These are phyloP conservation scores for Protosalanx chinensis DNA, from an alignment of 2,797 vertebrate genomes.

Conservation along the genomic window DNA sequence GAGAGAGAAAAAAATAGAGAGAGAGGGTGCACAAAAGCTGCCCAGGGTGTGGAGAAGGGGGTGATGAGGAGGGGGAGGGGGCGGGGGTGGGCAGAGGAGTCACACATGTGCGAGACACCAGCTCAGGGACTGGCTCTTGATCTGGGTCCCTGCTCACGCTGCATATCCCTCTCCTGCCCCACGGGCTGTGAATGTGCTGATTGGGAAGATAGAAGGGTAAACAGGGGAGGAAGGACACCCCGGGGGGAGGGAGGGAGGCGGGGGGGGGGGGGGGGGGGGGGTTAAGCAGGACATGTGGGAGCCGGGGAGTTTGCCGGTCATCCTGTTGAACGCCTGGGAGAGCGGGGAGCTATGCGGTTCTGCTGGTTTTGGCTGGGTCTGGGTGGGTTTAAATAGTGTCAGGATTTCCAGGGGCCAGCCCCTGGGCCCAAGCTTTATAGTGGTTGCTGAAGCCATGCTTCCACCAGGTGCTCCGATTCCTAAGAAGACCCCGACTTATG, in stretches of 20 bases:
- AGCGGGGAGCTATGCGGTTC: conserved; percentile 29
- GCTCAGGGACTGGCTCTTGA: conserved; percentile 51
- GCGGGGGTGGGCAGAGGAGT: conserved; percentile 43
- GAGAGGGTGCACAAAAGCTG: conserved; percentile 56
- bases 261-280: conserved; percentile 24
- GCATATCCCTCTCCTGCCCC: conserved; percentile 55
- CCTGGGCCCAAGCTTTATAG: conserved; percentile 61
- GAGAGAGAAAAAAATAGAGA: conserved; percentile 56
- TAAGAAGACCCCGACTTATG: conserved; percentile 68
- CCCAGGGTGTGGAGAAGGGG: conserved; percentile 60
- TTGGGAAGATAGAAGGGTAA: conserved; percentile 41
- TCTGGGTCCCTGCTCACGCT: conserved; percentile 48
- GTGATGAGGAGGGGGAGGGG: conserved; percentile 35
- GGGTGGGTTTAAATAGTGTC: conserved; percentile 38
- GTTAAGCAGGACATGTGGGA: conserved; percentile 45
- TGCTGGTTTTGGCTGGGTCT: conserved; percentile 10
- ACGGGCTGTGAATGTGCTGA: conserved; percentile 60
- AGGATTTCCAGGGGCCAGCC: conserved; percentile 51
- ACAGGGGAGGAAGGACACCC: conserved; percentile 8
- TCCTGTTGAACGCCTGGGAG: conserved; percentile 53
- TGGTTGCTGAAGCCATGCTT: conserved; percentile 56
- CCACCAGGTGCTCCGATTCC: conserved; percentile 63
- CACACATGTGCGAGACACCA: conserved; percentile 45
- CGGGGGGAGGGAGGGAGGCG: too few species aligned
- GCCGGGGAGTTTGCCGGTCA: conserved; percentile 28